A percentile compares a stretch with the other conserved stretches of the same genome.
Conservation (phyloP, 2,797 vertebrate species). For the Cyclopterus lumpus region DNA sequence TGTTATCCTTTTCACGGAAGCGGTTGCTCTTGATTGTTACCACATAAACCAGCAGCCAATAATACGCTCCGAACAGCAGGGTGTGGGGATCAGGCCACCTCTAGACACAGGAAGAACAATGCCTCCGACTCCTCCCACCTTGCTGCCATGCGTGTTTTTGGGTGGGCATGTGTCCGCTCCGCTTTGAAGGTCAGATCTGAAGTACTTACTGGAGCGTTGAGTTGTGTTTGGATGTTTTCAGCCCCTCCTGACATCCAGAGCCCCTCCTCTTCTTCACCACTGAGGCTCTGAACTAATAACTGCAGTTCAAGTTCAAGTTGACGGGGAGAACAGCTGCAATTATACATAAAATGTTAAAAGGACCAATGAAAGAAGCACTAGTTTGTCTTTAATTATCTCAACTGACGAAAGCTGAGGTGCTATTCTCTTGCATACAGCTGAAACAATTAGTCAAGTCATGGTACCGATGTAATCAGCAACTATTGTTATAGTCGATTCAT, state of each 20-base stretch:
- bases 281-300: conserved; percentile 19
- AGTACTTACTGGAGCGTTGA: conserved; percentile 54
- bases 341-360: background rate
- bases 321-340: background rate
- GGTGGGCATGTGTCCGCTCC: conserved; percentile 41
- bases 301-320: conserved; percentile 34
- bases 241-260: conserved; percentile 2
- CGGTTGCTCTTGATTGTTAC: conserved; percentile 57
- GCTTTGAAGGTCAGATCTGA: conserved; percentile 62
- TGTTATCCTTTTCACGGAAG: conserved; percentile 53
- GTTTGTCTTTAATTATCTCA: background rate
- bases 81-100: conserved; percentile 81
- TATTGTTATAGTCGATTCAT: background rate
- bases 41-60: conserved; percentile 76
- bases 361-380: background rate
- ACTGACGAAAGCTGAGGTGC: background rate
- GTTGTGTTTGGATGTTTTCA: conserved; percentile 49
- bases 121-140: conserved; percentile 67
- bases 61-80: conserved; percentile 57
- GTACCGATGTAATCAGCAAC: background rate
- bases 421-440: background rate
- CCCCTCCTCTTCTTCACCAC: conserved; percentile 26
- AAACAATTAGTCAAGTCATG: background rate
- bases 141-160: conserved; percentile 39
- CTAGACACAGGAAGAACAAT: conserved; percentile 77